Base-by-base conservation (phyloP, 2,113 vertebrate genomes). In the Chionis minor region DNA sequence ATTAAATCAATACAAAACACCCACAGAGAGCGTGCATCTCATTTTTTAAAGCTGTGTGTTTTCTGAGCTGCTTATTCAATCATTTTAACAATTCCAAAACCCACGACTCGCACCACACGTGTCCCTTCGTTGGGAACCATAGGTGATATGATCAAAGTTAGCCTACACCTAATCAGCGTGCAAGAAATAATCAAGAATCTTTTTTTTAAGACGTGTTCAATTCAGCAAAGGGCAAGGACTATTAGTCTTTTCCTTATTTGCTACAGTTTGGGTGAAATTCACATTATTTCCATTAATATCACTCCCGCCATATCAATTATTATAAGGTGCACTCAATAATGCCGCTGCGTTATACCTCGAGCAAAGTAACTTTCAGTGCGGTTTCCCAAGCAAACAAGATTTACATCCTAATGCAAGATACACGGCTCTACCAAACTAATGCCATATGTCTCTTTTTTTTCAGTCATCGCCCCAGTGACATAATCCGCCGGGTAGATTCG, bases 321-420 rank as follows among this genome's bases (percentile, higher is more conserved):
- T 95, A 91, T 72, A 94, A 92, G 91, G 94, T 67, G 63, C 78
- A 96, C 93, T 97, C 96, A 95, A 95, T 95, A 97, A 95, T 0
- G 0, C 17, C 2, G 90, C 81, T 9, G 45, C 7, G 7, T 66
- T 96, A 9, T 28, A 96, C 91, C 94, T 91, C 52, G 15, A 96
- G 94, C 84, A 88, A 96, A 94, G 78, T 62, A 88, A 93, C 91
- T 95, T 95, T 95, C 94, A 82, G 40, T 75, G 95, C 1, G 0
- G 81, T 91, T 97, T 86, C 96, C 96, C 96, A 97, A 96, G 97
- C 93, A 96, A 96, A 94, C 78, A 94, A 96, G 92, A 95, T 95
- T 97, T 97, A 94, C 91, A 91, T 90, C 87, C 91, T 81, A 23
- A 3, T 59, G 71, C 81, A 90, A 94, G 95, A 95, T 93, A 72